Evolutionary conservation across 1,140 invertebrate genomes (phyloP), one percentile per base, ranked within the genome.

Genomic region (Drosophila sp.): DNA sequence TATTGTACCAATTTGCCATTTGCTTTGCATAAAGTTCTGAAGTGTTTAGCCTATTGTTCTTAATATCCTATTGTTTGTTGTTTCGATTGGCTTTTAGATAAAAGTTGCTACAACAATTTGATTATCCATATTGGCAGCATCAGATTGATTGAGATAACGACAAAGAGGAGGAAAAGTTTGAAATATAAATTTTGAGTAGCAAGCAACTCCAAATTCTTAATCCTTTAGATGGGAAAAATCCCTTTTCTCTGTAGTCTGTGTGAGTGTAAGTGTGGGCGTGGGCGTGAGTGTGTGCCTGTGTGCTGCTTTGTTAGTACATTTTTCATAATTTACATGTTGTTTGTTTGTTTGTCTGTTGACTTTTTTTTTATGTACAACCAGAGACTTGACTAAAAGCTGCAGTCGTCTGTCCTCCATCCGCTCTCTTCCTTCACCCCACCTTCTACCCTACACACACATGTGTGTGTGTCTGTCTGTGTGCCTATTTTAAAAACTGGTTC

Each of bases 311-410:
- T 87, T 87, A 79, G 84, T 86, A 86, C 83, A 86, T 86, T 86
- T 86, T 89, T 89, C 84, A 89, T 86, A 86, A 86, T 89, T 87
- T 86, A 86, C 83, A 86, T 77, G 82, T 82, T 83, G 80, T 86
- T 76, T 79, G 72, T 76, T 76, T 76, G 83, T 86, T 79, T 82
- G 83, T 82, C 79, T 86, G 79, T 86, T 86, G 82, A 87, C 83
- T 87, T 86, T 86, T 86, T 86, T 85, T 87, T 79, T 87, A 86
- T 76, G 72, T 83, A 82, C 82, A 79, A 76, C 83, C 69, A 87
- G 76, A 86, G 82, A 82, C 83, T 83, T 73, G 83, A 64, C 84
- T 87, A 83, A 86, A 83, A 89, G 83, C 79, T 79, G 76, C 84
- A 87, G 71, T 57, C 66, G 23, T 6, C 41, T 40, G 3, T 11